Conservation (phyloP, 2,113 vertebrate species). For the Meles meles region DNA sequence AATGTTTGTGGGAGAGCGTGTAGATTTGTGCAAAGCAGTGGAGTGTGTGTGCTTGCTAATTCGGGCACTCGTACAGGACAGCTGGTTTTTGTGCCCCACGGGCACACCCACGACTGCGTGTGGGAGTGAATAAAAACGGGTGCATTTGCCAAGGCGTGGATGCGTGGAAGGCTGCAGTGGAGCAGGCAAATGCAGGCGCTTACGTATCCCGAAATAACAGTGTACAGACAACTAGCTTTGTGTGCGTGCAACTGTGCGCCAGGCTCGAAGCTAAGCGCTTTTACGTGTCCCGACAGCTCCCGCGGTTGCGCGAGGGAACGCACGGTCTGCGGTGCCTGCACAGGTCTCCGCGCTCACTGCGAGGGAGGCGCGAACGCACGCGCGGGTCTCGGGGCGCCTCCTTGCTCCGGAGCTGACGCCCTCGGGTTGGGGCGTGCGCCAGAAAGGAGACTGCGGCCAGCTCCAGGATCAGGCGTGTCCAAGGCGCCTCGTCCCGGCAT, state of each 20-base stretch:
- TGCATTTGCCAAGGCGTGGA: background rate
- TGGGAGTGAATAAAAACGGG: background rate
- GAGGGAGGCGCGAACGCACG: background rate
- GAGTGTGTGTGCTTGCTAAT: background rate
- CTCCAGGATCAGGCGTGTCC: background rate
- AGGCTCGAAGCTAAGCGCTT: background rate
- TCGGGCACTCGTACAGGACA: rapidly evolving
- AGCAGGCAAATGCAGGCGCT: background rate
- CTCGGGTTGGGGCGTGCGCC: background rate
- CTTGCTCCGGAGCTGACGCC: background rate
- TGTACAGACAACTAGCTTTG: background rate
- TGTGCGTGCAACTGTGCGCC: background rate
- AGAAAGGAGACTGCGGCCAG: background rate
- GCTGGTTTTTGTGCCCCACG: background rate
- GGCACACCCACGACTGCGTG: background rate
- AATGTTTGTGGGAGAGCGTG: background rate
- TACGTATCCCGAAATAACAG: background rate
- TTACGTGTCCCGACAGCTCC: background rate
- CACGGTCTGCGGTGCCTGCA: background rate
- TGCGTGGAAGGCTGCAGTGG: background rate
- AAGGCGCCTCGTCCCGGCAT: background rate
- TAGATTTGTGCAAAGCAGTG: background rate
- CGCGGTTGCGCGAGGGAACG: too few relatives aligned
- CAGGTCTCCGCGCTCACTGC: too few relatives aligned
- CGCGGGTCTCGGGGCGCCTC: too few relatives aligned